Conservation (phyloP, 1,140 invertebrate species). For the Matsumurasca onukii region DNA sequence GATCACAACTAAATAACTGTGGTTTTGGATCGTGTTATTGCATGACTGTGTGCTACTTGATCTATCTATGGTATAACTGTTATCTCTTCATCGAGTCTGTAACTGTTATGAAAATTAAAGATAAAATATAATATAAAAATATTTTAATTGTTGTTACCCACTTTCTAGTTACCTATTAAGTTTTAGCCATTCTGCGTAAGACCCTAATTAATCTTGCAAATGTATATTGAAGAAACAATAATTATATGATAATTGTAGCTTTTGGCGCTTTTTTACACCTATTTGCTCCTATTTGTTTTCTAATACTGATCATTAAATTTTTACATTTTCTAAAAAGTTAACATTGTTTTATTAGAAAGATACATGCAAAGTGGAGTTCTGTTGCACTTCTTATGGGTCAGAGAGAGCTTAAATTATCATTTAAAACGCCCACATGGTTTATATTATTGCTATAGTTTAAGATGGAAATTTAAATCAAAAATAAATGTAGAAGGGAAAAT, state of each 20-base stretch:
- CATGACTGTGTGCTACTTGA: conserved; percentile 23
- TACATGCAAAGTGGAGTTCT: too few species aligned
- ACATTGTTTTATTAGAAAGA: too few species aligned
- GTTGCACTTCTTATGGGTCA: too few species aligned
- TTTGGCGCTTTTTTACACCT: background rate
- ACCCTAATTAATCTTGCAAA: background rate
- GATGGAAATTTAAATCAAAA: too few species aligned
- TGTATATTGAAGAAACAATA: conserved; percentile 25
- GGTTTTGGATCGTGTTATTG: too few species aligned
- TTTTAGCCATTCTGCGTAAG: conserved; percentile 12
- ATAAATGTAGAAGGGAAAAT: too few species aligned
- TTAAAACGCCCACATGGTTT: too few species aligned
- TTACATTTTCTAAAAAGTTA: too few species aligned
- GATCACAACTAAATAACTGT: too few species aligned
- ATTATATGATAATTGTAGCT: conserved; percentile 25
- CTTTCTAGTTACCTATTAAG: conserved; percentile 8
- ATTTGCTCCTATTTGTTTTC: background rate
- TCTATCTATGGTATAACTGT: conserved; percentile 17
- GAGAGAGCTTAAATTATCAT: too few species aligned
- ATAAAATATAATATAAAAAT: conserved; percentile 17
- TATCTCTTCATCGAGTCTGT: conserved; percentile 17
- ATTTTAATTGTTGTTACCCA: conserved; percentile 23
- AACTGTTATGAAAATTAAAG: conserved; percentile 21
- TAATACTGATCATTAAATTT: background rate
- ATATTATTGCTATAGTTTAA: too few species aligned